Base-by-base conservation (phyloP, 2,113 vertebrate genomes). In the Numenius arquata region DNA sequence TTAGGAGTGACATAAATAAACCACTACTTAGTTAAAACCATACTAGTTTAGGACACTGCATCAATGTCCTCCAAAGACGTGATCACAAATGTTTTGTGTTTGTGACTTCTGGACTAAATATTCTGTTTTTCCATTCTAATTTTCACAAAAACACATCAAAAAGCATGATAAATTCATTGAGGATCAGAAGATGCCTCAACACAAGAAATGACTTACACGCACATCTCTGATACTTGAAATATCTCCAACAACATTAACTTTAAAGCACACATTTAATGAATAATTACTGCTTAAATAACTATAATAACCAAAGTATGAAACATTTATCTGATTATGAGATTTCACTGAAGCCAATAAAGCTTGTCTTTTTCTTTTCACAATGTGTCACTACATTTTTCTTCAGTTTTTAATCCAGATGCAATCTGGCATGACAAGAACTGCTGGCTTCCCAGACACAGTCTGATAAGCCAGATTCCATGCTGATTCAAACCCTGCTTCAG, bases 381-480 rank as follows among this genome's bases (percentile, higher is more conserved):
- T 56, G 53, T 95, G 80, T 95, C 89, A 89, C 80, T 96, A 80
- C 15, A 85, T 89, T 95, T 95, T 89, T 87, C 53, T 82, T 94
- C 81, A 76, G 71, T 77, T 95, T 91, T 95, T 96, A 91, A 96
- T 91, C 84, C 91, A 96, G 93, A 96, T 95, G 92, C 87, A 89
- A 89, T 87, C 95, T 96, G 93, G 87, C 87, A 88, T 85, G 73
- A 91, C 89, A 92, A 90, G 87, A 91, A 67, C 67, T 88, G 63
- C 72, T 96, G 93, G 81, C 87, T 82, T 92, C 62, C 41, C 67
- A 91, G 87, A 93, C 88, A 66, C 13, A 77, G 74, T 72, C 77
- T 91, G 89, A 95, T 95, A 94, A 97, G 87, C 81, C 94, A 93
- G 63, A 95, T 91, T 95, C 87, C 63, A 40, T 71, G 59, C 78